Evolutionary conservation across 2,113 vertebrate genomes (phyloP).

Genomic region (Aleadryas rufinucha): DNA sequence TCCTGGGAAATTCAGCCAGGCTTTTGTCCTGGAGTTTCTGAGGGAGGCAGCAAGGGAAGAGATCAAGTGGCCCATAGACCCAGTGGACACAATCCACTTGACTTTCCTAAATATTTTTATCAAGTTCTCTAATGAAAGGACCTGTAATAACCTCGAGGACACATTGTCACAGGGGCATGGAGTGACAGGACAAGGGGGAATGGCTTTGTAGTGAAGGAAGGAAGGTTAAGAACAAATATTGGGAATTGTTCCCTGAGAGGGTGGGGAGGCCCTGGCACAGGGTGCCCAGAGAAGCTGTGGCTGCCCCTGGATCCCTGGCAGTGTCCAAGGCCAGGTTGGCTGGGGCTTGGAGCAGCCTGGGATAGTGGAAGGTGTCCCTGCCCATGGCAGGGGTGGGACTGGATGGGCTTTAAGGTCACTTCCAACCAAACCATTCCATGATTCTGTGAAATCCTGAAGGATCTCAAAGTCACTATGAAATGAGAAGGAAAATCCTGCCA

Average conservation of each 20-base stretch:
- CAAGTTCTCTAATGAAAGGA: not conserved
- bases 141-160: not conserved
- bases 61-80: not conserved
- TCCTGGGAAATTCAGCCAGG: not conserved
- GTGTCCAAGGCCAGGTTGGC: not conserved
- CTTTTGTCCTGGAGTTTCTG: not conserved
- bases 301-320: not conserved
- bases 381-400: rapidly evolving
- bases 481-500: not conserved
- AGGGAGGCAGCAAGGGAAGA: not conserved
- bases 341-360: not conserved
- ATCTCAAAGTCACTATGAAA: not conserved
- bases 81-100: not conserved
- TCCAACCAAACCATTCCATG: not conserved
- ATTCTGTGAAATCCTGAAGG: not conserved
- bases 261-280: not conserved
- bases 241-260: not conserved
- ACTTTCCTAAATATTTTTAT: not conserved
- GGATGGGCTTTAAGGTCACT: rapidly evolving
- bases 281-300: not conserved
- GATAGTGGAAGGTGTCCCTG: not conserved
- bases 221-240: not conserved
- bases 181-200: too few relatives aligned
- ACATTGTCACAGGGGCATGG: not conserved
- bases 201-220: not conserved